A percentile compares a stretch with the other conserved stretches of the same genome.
These are phyloP conservation scores for Gobio gobio DNA, from an alignment of 2,113 vertebrate genomes.

Conservation along the genomic window DNA sequence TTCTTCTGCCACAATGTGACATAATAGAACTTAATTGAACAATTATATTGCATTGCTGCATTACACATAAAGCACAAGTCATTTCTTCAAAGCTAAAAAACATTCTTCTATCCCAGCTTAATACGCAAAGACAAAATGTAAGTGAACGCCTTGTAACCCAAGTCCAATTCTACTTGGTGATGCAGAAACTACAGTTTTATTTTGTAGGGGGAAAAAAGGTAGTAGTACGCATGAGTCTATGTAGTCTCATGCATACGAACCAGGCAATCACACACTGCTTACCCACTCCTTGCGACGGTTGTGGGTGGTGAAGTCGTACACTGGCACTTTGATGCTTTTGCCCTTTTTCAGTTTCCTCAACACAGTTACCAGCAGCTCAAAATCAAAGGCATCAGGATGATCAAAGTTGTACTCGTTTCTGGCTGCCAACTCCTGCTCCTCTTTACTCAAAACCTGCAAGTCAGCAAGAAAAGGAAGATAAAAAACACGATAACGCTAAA, in stretches of 20 bases:
- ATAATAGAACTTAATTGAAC: no score
- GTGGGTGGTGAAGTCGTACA: conserved; percentile 89
- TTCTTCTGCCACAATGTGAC: background rate
- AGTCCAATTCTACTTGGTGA: background rate
- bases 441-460: conserved; percentile 82
- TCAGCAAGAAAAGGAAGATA: background rate
- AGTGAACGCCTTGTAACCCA: background rate
- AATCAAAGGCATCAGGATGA: conserved; percentile 90
- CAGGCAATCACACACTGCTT: conserved; percentile 39
- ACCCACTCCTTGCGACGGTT: conserved; percentile 90
- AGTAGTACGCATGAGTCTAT: background rate
- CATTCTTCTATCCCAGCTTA: no score
- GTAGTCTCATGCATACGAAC: background rate
- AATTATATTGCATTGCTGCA: background rate
- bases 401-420: conserved; percentile 90
- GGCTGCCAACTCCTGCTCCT: conserved; percentile 83
- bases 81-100: no score
- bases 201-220: background rate
- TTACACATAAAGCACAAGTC: no score
- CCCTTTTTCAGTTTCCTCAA: conserved; percentile 90
- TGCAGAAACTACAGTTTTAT: background rate
- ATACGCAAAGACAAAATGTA: background rate
- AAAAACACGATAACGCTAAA: background rate
- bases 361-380: conserved; percentile 85
- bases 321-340: conserved; percentile 88